Percentiles rank a stretch among this genome's conserved stretches.
These are phyloP conservation scores for Epinephelus moara DNA, from an alignment of 2,113 vertebrate species.

Conservation along the genomic window DNA sequence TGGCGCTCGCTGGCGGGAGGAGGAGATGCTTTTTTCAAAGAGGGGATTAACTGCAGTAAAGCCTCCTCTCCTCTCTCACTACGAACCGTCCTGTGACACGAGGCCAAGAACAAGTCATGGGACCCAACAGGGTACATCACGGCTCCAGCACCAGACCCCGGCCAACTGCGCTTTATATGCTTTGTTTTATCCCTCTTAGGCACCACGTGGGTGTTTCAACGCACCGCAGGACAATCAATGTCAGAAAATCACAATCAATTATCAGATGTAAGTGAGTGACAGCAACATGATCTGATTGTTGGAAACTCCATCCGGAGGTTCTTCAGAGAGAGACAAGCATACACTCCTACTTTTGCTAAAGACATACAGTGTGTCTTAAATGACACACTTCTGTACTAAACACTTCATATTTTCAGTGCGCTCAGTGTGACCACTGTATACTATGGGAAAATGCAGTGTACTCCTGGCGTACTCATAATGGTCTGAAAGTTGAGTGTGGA, in stretches of 20 bases:
- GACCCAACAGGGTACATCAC: slow-evolving; percentile 47
- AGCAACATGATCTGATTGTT: background rate
- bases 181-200: slow-evolving; percentile 16
- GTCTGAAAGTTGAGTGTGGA: no score
- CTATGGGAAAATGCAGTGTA: no score
- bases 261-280: background rate
- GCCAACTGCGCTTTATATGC: slow-evolving; percentile 1
- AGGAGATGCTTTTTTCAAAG: slow-evolving; percentile 62
- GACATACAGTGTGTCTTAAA: no score
- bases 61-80: slow-evolving; percentile 30
- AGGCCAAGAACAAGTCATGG: slow-evolving; percentile 70
- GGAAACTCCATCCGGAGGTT: no score
- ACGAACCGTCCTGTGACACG: slow-evolving; percentile 46
- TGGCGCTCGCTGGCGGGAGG: slow-evolving; percentile 23
- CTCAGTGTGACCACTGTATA: no score
- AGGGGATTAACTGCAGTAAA: slow-evolving; percentile 67
- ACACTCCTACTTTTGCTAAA: background rate
- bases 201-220: background rate
- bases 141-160: slow-evolving; percentile 8
- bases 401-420: no score
- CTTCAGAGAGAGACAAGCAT: background rate
- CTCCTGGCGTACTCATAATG: no score
- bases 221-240: background rate
- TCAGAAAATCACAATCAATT: background rate
- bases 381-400: no score